A percentile compares a stretch with the other conserved stretches of the same genome.
Evolutionary conservation across 2,113 vertebrate genomes (phyloP).

Genomic region (cat (Felis catus)): DNA sequence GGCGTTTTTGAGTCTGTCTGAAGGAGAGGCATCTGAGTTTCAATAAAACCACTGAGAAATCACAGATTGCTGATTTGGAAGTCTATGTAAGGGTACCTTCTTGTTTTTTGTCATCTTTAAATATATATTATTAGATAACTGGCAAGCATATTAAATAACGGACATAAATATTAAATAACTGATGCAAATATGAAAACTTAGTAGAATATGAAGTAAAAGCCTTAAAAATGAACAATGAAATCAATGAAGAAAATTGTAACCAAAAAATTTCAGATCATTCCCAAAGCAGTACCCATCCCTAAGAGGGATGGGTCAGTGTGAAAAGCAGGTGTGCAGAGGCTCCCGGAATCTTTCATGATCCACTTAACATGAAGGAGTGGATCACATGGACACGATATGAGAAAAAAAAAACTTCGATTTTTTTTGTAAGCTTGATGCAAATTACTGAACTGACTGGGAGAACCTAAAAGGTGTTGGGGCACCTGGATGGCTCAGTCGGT

Average conservation of each 20-base stretch:
- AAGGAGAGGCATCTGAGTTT: neutral
- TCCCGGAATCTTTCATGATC: neutral
- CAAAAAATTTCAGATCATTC: neutral
- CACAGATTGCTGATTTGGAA: neutral
- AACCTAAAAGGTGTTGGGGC: neutral
- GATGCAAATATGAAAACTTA: too few species aligned
- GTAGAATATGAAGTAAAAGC: neutral
- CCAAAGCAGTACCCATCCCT: neutral
- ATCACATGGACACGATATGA: neutral
- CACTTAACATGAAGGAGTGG: neutral
- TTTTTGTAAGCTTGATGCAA: neutral
- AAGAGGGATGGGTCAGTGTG: neutral
- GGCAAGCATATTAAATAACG: too few species aligned
- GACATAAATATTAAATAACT: neutral
- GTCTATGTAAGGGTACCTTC: neutral
- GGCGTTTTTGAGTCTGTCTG: neutral
- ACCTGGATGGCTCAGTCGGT: too few species aligned
- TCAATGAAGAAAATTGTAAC: neutral
- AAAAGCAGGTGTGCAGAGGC: neutral
- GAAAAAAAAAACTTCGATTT: neutral
- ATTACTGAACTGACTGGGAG: neutral
- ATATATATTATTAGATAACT: neutral
- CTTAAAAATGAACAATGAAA: neutral
- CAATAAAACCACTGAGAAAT: neutral
- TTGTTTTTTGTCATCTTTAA: neutral